Percentiles rank a stretch among this genome's conserved stretches.
Evolutionary conservation across 2,113 vertebrate species (phyloP).

Genomic region (Alethe diademata): DNA sequence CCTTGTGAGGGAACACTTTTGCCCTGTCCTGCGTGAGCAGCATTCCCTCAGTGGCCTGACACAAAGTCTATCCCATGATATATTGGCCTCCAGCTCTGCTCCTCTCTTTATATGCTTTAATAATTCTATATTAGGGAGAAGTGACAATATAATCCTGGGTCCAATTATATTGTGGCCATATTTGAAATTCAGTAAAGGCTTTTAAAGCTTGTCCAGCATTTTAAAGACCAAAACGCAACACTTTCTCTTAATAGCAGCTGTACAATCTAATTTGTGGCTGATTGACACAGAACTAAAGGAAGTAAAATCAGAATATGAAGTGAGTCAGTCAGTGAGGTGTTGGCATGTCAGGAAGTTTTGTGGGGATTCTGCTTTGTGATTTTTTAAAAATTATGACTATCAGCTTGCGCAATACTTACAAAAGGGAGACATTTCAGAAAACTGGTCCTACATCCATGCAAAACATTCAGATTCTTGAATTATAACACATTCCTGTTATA

Average conservation of each 20-base stretch:
- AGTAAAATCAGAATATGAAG: background rate
- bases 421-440: background rate
- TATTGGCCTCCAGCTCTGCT: conserved; percentile 1
- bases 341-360: background rate
- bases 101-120: conserved; percentile 14
- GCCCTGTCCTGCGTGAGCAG: background rate
- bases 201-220: background rate
- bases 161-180: background rate
- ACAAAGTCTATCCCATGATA: conserved; percentile 50
- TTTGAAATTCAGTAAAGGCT: background rate
- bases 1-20: background rate
- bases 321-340: background rate
- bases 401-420: background rate
- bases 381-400: background rate
- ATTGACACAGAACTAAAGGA: background rate
- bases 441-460: background rate
- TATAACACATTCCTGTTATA: background rate
- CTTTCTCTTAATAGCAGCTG: background rate
- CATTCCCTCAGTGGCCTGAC: background rate
- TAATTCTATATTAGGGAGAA: conserved; percentile 48
- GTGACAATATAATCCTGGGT: conserved; percentile 40
- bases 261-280: background rate
- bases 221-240: background rate
- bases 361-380: background rate
- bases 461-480: background rate